Evolutionary conservation across 2,797 vertebrate species (phyloP).

Genomic region (Artibeus lituratus): DNA sequence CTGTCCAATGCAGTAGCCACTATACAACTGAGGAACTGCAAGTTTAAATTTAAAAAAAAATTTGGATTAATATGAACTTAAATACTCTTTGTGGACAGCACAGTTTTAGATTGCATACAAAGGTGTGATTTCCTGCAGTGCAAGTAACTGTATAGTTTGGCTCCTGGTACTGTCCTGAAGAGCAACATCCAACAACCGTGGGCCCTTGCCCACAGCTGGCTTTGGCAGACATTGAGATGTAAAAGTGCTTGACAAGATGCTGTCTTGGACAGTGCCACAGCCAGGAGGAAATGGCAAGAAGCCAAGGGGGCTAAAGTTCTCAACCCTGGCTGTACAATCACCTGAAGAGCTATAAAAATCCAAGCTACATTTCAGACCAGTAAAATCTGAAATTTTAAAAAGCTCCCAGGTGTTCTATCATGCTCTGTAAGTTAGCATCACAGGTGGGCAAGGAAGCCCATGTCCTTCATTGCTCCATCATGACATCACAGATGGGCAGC

Average conservation of each 20-base stretch:
- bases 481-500: background rate
- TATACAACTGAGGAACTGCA: background rate
- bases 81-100: background rate
- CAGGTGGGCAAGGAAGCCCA: background rate
- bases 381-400: background rate
- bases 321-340: background rate
- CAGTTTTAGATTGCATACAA: background rate
- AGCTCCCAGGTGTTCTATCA: background rate
- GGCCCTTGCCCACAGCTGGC: background rate
- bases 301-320: background rate
- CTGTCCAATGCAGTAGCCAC: background rate
- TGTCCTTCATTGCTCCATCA: rapidly evolving
- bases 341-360: background rate
- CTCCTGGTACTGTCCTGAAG: background rate
- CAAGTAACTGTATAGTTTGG: background rate
- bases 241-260: background rate
- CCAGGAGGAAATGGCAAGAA: background rate
- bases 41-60: background rate
- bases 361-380: background rate
- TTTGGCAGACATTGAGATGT: background rate
- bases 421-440: background rate
- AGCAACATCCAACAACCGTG: too few relatives aligned
- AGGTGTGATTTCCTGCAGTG: background rate
- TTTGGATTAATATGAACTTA: background rate
- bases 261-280: conserved; percentile 53